A percentile compares a stretch with the other conserved stretches of the same genome.
Conservation (phyloP, 1,140 invertebrate species). For the Atta texana region DNA sequence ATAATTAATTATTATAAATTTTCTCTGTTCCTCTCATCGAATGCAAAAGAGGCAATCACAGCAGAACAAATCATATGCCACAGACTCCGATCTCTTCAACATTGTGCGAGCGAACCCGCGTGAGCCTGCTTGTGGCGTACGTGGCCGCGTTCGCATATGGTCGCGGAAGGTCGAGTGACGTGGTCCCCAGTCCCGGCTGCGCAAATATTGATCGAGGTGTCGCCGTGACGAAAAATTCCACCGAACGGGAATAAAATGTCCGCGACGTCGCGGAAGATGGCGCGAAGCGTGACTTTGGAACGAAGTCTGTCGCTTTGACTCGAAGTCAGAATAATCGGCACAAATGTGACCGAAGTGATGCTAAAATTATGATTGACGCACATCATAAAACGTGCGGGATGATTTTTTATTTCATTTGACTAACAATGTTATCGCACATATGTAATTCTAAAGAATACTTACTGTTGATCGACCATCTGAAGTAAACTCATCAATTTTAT, state of each 20-base stretch:
- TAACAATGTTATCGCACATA: background rate
- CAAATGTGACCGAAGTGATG: background rate
- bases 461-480: background rate
- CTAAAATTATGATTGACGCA: slow-evolving; percentile 20
- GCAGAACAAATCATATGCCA: slow-evolving; percentile 10
- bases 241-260: slow-evolving; percentile 79
- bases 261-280: slow-evolving; percentile 69
- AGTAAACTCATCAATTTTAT: background rate
- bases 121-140: slow-evolving; percentile 51
- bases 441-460: background rate
- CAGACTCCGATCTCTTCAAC: background rate
- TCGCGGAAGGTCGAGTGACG: slow-evolving; percentile 84
- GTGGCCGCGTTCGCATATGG: slow-evolving; percentile 79
- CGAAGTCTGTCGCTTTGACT: background rate
- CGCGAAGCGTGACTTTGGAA: slow-evolving; percentile 52
- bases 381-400: background rate
- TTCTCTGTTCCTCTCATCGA: background rate
- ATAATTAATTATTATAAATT: background rate
- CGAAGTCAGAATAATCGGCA: background rate
- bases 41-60: background rate
- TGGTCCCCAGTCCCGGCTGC: slow-evolving; percentile 82
- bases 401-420: background rate
- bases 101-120: slow-evolving; percentile 38
- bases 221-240: slow-evolving; percentile 84
- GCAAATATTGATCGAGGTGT: slow-evolving; percentile 85